Evolutionary conservation across 2,888 invertebrate species (phyloP), one percentile per base, ranked within the genome.

Genomic region (Teleogryllus oceanicus): DNA sequence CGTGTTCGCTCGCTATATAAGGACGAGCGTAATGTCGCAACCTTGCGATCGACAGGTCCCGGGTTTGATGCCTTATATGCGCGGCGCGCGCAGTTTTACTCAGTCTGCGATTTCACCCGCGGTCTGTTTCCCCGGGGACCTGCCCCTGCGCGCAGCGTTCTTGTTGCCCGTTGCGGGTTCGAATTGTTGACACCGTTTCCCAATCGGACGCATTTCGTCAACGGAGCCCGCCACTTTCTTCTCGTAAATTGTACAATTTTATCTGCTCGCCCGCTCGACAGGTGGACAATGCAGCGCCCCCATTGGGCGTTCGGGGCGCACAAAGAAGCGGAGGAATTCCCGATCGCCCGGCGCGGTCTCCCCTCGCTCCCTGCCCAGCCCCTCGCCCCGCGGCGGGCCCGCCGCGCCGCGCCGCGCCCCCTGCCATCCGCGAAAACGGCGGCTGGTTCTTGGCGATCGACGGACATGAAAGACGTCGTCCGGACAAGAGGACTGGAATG

Each of bases 31-130:
- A 62, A 62, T 62, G 62, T 62, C 62, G n/a, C 62, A 62, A 62
- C 16, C 62, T n/a, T 18, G 62, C 62, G 62, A 62, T 62, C 62
- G 62, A 62, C 62, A 62, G 62, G 62, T 62, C 62, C 62, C n/a
- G 62, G 62, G 62, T 62, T 62, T 62, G 62, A 62, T 62, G 62
- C 62, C 62, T 62, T 62, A 62, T 62, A 62, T 18, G 62, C 62
- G 13, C n/a, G 62, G 37, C 13, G 62, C 62, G 62, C 62, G 62
- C 37, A 37, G 37, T 62, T 62, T 62, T 62, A 62, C 62, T n/a
- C 62, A 5, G 62, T 62, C 62, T 18, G 62, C 62, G 62, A 62
- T 62, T 62, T 62, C 62, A 62, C 62, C n/a, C 16, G 13, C 62
- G 62, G 13, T 62, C 62, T 13, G n/a, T n/a, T 62, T 62, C 16